These are phyloP conservation scores for Thecophora atra DNA, from an alignment of 2,888 invertebrate genomes.

Conservation along the genomic window DNA sequence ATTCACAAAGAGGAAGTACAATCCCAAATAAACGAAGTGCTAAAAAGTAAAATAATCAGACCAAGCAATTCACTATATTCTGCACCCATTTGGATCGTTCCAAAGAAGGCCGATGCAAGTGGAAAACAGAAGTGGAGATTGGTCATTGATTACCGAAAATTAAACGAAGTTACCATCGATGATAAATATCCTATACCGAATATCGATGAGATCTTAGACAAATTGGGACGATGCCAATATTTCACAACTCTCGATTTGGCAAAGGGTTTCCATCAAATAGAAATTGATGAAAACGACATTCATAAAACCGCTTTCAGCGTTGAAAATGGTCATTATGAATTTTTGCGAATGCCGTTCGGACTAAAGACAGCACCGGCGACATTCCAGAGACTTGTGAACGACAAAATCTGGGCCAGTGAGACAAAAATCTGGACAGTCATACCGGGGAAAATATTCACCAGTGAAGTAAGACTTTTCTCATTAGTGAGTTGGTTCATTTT, in stretches of 20 bases:
- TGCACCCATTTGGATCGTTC: conserved; percentile 27
- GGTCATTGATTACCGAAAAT: conserved; percentile 37
- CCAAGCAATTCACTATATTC: conserved; percentile 31
- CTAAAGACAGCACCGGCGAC: conserved; percentile 20
- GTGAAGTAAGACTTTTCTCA: too few species aligned
- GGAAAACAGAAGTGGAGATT: conserved; percentile 36
- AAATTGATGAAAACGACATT: conserved; percentile 14
- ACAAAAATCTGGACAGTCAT: too few species aligned
- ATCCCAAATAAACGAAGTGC: conserved; percentile 38
- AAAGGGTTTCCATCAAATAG: conserved; percentile 23
- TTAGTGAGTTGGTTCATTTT: too few species aligned
- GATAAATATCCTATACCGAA: conserved; percentile 37
- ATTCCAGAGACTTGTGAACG: conserved; percentile 23
- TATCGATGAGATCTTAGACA: conserved; percentile 39
- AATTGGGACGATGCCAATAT: conserved; percentile 33
- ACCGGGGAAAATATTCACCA: conserved; percentile 6
- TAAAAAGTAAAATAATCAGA: conserved; percentile 33
- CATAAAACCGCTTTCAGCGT: conserved; percentile 16
- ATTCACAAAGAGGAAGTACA: conserved; percentile 39
- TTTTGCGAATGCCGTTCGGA: conserved; percentile 23
- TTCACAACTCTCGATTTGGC: conserved; percentile 21
- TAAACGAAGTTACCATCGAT: conserved; percentile 34
- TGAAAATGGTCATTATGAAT: background rate
- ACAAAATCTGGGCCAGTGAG: too few species aligned
- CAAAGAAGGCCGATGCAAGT: conserved; percentile 34